Percentiles rank a stretch among this genome's conserved stretches.
These are phyloP conservation scores for Cordylochernes scorpioides DNA, from an alignment of 2,888 invertebrate genomes.

Conservation along the genomic window DNA sequence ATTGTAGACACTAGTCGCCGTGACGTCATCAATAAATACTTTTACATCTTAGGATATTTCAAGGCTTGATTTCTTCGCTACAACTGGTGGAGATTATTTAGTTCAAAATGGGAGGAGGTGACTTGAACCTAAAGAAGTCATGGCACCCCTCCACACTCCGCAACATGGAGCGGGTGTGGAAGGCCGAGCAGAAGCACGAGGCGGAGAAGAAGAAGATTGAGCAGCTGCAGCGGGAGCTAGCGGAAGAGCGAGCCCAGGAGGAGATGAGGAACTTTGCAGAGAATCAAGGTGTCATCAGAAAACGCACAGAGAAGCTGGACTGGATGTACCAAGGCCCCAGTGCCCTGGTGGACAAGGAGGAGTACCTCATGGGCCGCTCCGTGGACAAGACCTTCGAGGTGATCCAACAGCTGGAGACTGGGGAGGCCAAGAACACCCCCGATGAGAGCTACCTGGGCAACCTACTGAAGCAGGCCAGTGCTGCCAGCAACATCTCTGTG, in stretches of 20 bases:
- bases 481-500: constrained; percentile 25
- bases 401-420: constrained; percentile 32
- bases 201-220: constrained; percentile 37
- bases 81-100: no score
- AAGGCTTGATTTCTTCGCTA: no score
- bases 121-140: constrained; percentile 50
- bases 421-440: no score
- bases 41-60: no score
- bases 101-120: no score
- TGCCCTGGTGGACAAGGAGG: constrained; percentile 43
- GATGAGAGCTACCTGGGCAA: no score
- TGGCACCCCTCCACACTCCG: constrained; percentile 51
- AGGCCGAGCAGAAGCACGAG: constrained; percentile 43
- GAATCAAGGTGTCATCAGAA: constrained; percentile 9
- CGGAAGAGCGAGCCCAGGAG: constrained; percentile 35
- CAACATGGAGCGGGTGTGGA: constrained; percentile 49
- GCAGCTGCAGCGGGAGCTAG: constrained; percentile 38
- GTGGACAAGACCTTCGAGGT: constrained; percentile 50
- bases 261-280: constrained; percentile 24
- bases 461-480: no score
- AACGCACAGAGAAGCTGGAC: constrained; percentile 15
- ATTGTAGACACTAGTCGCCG: no score
- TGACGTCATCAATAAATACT: no score
- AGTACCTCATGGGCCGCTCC: constrained; percentile 55
- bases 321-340: constrained; percentile 30